A percentile compares a stretch with the other conserved stretches of the same genome.
phyloP scores from a whole-genome alignment of 1,140 invertebrate genomes.

The Cydia strobilella region DNA sequence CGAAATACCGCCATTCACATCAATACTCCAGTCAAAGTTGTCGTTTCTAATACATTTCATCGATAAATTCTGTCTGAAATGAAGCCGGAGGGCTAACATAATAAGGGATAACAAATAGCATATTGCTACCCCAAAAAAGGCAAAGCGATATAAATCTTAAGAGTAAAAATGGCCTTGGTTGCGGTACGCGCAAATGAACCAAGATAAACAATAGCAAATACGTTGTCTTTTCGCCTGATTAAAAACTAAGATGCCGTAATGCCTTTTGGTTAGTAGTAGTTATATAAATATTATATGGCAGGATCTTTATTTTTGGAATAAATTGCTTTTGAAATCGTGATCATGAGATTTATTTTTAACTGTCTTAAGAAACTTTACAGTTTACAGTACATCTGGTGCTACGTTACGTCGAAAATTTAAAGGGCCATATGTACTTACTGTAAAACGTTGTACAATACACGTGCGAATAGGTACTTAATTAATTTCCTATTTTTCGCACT shows the following conservation, averaged over 20 bases:
- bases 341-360: too few relatives aligned
- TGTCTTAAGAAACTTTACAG: too few relatives aligned
- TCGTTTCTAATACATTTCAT: slow-evolving; percentile 32
- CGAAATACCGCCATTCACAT: slow-evolving; percentile 8
- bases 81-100: slow-evolving; percentile 28
- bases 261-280: neutral
- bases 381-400: too few relatives aligned
- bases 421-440: too few relatives aligned
- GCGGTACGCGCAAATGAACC: slow-evolving; percentile 15
- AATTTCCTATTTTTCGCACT: too few relatives aligned
- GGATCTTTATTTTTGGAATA: neutral
- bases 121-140: slow-evolving; percentile 31
- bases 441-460: too few relatives aligned
- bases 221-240: neutral
- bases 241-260: neutral
- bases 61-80: slow-evolving; percentile 26
- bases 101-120: slow-evolving; percentile 33
- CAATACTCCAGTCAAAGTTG: slow-evolving; percentile 26
- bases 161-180: slow-evolving; percentile 30
- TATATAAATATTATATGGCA: neutral
- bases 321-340: neutral
- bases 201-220: slow-evolving; percentile 9
- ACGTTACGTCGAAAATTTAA: too few relatives aligned
- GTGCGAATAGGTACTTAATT: too few relatives aligned
- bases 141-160: slow-evolving; percentile 32